Evolutionary conservation across 2,113 vertebrate genomes (phyloP).

Genomic region (Bufo bufo): DNA sequence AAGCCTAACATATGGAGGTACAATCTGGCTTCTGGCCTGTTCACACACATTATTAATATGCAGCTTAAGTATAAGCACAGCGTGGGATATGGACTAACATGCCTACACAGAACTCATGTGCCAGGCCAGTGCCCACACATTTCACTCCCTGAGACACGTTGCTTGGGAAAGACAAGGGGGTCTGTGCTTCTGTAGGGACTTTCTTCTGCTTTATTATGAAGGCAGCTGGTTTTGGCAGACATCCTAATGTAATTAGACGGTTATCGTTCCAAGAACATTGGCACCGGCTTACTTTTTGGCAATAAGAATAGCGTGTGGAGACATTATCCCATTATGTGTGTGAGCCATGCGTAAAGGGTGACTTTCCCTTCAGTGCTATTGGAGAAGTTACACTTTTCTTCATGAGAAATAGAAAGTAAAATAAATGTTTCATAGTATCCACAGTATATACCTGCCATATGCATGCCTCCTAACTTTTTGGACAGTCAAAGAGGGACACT

Average conservation of each 20-base stretch:
- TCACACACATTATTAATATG: slow-evolving; percentile 30
- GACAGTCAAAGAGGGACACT: too few relatives aligned
- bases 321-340: not conserved
- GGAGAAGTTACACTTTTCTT: not conserved
- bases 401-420: not conserved
- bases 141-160: slow-evolving; percentile 33
- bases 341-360: not conserved
- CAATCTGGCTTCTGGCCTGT: slow-evolving; percentile 13
- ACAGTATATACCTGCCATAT: not conserved
- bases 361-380: not conserved
- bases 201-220: slow-evolving; percentile 43
- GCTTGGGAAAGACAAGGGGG: slow-evolving; percentile 23
- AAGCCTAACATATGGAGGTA: slow-evolving; percentile 1
- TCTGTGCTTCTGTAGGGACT: slow-evolving; percentile 31
- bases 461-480: too few relatives aligned
- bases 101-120: slow-evolving; percentile 23
- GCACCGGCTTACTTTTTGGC: slow-evolving; percentile 36
- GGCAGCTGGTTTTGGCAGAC: slow-evolving; percentile 46
- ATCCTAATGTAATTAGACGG: slow-evolving; percentile 36
- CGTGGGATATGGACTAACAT: slow-evolving; percentile 32
- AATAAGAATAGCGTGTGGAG: slow-evolving; percentile 23
- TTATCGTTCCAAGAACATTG: slow-evolving; percentile 50
- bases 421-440: not conserved
- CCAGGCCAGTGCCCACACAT: slow-evolving; percentile 42
- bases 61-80: slow-evolving; percentile 5